A percentile compares a stretch with the other conserved stretches of the same genome.
Conservation (phyloP, 1,140 invertebrate genomes). For the Uloborus diversus region DNA sequence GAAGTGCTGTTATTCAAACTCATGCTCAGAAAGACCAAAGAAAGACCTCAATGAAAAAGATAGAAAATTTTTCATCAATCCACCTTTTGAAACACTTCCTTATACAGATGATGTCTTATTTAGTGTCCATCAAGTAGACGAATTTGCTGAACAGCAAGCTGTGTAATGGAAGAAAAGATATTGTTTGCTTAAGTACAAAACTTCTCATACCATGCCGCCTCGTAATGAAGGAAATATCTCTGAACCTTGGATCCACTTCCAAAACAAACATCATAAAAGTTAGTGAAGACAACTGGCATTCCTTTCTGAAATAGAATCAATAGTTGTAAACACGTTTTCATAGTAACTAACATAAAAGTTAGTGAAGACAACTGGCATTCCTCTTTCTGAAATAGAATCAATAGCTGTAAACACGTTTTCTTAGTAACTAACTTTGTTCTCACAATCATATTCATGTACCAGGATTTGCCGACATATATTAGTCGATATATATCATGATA, state of each 20-base stretch:
- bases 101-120: too few species aligned
- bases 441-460: too few species aligned
- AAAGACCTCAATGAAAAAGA: too few species aligned
- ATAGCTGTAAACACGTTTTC: slow-evolving; percentile 71
- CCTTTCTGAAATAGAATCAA: slow-evolving; percentile 69
- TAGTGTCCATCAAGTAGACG: too few species aligned
- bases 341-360: slow-evolving; percentile 84
- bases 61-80: too few species aligned
- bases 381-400: slow-evolving; percentile 70
- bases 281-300: slow-evolving; percentile 70
- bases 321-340: slow-evolving; percentile 71
- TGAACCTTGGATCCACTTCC: slow-evolving; percentile 73
- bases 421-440: slow-evolving; percentile 83
- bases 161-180: too few species aligned
- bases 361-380: slow-evolving; percentile 70
- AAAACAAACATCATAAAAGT: slow-evolving; percentile 83
- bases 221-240: slow-evolving; percentile 75
- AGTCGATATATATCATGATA: too few species aligned
- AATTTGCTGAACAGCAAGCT: too few species aligned
- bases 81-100: too few species aligned
- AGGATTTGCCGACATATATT: too few species aligned
- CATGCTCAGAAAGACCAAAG: too few species aligned
- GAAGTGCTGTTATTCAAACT: too few species aligned
- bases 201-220: slow-evolving; percentile 72
- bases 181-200: neutral